Evolutionary conservation across 2,797 vertebrate species (phyloP).

Genomic region (Mergus octosetaceus): DNA sequence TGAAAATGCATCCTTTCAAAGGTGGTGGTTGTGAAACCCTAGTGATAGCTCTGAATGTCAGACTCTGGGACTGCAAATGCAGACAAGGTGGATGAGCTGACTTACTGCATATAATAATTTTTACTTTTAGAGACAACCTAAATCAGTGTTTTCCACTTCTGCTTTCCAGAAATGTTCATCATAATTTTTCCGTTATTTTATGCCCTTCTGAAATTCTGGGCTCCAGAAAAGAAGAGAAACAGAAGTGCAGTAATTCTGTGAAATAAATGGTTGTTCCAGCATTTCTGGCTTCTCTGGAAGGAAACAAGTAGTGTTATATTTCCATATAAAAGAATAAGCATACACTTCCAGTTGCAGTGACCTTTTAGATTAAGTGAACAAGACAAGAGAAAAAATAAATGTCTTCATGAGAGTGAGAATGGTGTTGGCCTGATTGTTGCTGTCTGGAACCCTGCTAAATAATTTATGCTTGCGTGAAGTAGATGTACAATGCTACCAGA

Average conservation of each 20-base stretch:
- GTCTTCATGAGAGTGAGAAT: not conserved
- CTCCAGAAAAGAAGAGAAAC: not conserved
- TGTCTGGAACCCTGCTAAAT: not conserved
- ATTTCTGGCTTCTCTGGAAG: not conserved
- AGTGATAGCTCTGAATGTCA: not conserved
- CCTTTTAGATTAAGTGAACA: not conserved
- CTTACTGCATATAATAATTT: not conserved
- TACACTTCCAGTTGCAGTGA: not conserved
- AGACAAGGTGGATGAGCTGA: not conserved
- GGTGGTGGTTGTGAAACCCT: not conserved
- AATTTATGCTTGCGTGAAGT: not conserved
- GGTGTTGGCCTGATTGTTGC: not conserved
- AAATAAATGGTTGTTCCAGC: not conserved
- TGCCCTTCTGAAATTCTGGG: not conserved
- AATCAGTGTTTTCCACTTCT: not conserved
- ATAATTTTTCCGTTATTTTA: not conserved
- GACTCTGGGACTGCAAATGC: not conserved
- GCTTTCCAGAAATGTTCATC: not conserved
- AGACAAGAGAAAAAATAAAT: not conserved
- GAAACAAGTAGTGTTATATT: not conserved
- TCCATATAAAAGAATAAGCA: not conserved
- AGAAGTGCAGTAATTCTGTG: not conserved
- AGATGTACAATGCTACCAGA: not conserved
- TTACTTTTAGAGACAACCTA: not conserved
- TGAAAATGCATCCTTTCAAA: not conserved